These are phyloP conservation scores for Agrochola circellaris DNA, from an alignment of 2,888 invertebrate genomes.

Conservation along the genomic window DNA sequence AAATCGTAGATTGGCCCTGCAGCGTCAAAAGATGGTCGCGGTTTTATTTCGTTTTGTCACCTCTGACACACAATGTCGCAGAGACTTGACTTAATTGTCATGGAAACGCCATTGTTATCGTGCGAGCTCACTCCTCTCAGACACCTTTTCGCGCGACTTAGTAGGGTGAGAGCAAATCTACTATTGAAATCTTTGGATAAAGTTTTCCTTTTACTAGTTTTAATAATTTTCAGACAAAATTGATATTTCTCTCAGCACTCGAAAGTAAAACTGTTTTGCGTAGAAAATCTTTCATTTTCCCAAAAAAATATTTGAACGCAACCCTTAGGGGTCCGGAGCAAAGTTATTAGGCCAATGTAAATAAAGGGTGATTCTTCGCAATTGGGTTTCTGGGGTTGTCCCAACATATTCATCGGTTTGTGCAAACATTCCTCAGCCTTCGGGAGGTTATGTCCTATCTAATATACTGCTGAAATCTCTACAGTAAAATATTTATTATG, in stretches of 20 bases:
- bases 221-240: background rate
- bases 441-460: constrained; percentile 26
- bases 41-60: too few species aligned
- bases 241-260: constrained; percentile 16
- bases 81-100: too few species aligned
- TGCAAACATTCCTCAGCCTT: constrained; percentile 63
- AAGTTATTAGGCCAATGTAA: constrained; percentile 81
- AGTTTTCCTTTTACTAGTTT: background rate
- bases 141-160: too few species aligned
- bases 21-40: too few species aligned
- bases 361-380: constrained; percentile 77
- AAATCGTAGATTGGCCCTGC: too few species aligned
- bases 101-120: too few species aligned
- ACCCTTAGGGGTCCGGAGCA: constrained; percentile 67
- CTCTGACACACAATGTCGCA: too few species aligned
- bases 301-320: constrained; percentile 76
- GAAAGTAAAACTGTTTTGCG: constrained; percentile 60
- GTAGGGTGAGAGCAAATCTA: too few species aligned
- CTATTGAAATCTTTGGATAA: too few species aligned
- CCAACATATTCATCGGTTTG: constrained; percentile 71
- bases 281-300: constrained; percentile 66
- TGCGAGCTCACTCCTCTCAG: too few species aligned
- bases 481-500: constrained; percentile 25
- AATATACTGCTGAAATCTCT: constrained; percentile 28
- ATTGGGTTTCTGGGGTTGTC: constrained; percentile 72